Base-by-base conservation (phyloP, 1,140 invertebrate species). In the Macrotrachela quadricornifera region DNA sequence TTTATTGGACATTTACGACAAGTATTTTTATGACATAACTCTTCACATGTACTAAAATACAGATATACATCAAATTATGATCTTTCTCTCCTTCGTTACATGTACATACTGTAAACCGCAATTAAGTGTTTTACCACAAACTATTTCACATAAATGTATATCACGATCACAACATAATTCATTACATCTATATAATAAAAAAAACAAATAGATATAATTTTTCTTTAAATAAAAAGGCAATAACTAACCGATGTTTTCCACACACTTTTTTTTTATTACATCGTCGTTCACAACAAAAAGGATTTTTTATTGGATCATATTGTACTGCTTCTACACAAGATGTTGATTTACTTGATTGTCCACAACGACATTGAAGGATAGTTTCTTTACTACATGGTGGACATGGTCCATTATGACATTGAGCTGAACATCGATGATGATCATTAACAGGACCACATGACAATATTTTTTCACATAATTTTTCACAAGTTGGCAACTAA, bases 201-300 rank as follows among this genome's bases (percentile, higher is more conserved):
- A 8, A 30, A 30, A 30, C 3, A 30, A 30, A 30, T 8, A n/a
- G n/a, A n/a, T n/a, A 30, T 4, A 8, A 30, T 30, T 30, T 4
- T 30, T 2, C 2, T 30, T 30, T 2, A 30, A 30, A 30, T 30
- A 30, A 30, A 8, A 30, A 4, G 21, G 8, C 2, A 30, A 30
- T 8, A 30, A 30, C 21, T 30, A 4, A 30, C 60, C 85, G 86
- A 65, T 91, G 87, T 55, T 81, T 79, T 1, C 81, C 82, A 70
- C 85, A 92, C 1, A 76, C 77, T 56, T 80, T 72, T 67, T 83
- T 84, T 73, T 87, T 88, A 43, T 78, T 81, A 67, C 87, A 95
- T 60, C 81, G 80, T 59, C 80, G 83, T 60, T 85, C 78, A 68
- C 88, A 95, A n/a, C 61, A 48, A 30, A 30, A 30, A 4, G 21